Percentiles rank a stretch among this genome's conserved stretches.
Conservation (phyloP, 2,113 vertebrate genomes). For the Anolis sagrei region DNA sequence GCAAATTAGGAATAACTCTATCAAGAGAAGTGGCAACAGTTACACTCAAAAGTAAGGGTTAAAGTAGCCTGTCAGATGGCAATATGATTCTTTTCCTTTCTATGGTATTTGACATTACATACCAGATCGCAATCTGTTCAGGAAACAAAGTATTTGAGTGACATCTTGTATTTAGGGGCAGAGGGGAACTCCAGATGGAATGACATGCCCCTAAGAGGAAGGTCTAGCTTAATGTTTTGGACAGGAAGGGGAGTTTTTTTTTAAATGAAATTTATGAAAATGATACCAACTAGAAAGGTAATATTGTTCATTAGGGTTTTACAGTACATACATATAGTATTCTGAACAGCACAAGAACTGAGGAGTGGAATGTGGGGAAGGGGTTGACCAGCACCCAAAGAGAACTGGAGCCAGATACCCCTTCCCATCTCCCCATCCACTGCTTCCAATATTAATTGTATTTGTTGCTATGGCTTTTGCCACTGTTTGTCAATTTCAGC, state of each 20-base stretch:
- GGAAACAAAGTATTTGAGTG: not conserved
- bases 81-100: not conserved
- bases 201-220: not conserved
- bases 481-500: no score
- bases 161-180: not conserved
- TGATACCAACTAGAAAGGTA: not conserved
- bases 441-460: no score
- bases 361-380: no score
- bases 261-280: not conserved
- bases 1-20: no score
- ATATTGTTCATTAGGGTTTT: not conserved
- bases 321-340: not conserved
- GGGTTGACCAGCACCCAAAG: not conserved
- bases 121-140: not conserved
- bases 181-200: not conserved
- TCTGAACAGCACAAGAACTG: not conserved
- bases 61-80: not conserved
- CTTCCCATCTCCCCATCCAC: not conserved
- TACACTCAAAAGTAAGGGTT: rapidly evolving
- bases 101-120: not conserved
- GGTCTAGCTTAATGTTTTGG: not conserved
- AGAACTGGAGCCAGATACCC: not conserved
- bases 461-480: no score
- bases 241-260: not conserved
- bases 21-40: not conserved